Evolutionary conservation across 1,140 invertebrate species (phyloP), one percentile per base, ranked within the genome.

Genomic region (Episyrphus balteatus): DNA sequence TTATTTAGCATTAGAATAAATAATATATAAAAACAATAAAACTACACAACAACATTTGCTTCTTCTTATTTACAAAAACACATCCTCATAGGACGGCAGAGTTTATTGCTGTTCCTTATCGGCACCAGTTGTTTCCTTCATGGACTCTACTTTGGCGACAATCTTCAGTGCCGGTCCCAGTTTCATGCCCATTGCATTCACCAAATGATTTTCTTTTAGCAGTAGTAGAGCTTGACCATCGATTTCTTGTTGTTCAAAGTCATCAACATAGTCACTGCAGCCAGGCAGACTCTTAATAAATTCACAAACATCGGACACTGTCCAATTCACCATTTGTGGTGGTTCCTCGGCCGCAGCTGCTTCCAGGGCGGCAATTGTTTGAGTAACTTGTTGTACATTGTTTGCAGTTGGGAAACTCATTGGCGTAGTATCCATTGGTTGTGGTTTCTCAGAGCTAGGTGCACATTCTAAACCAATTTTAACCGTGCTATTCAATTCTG

Each of bases 111-210:
- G 21, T 26, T 26, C 21, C 31, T 36, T 39, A 17, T 47, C 47
- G 8, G 45, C 21, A 5, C 47, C 45, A 15, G 49, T 50, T 15
- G 59, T 55, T 57, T 67, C 64, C 47, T 67, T 67, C 56, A 68
- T 68, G 26, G 65, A 64, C 42, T 68, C 62, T 30, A 68, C 60
- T 44, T 68, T 66, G 13, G 88, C 86, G 54, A 92, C 90, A 36
- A 98, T 93, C 72, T 98, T 98, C 13, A 97, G 71, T 1, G 92
- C 92, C 0, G 92, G 92, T 2, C 92, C 93, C 0, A 97, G 75
- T 61, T 95, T 95, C 77, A 97, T 95, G 32, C 82, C 85, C 81
- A 98, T 92, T 5, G 90, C 87, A 26, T 84, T 85, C 75, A 96
- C 94, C 10, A 98, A 71, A 71, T 98, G 92, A 60, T 96, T 91